Base-by-base conservation (phyloP, 2,797 vertebrate species). In the Neosilurus mollespiculum region DNA sequence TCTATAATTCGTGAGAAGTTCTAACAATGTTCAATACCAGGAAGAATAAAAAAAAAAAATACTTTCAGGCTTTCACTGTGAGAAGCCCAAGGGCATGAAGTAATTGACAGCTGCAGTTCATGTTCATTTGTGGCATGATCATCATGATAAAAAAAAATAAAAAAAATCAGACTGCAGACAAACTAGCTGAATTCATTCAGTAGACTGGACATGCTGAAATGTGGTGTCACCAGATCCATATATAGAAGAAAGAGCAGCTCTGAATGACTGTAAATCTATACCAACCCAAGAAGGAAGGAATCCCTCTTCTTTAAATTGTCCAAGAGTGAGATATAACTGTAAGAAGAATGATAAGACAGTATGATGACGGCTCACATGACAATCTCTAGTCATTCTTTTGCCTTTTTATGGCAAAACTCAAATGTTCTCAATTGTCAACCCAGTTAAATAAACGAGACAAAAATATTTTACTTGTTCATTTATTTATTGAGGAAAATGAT, bases 11-110 rank as follows among this genome's bases (percentile, higher is more conserved):
- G 7, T 4, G 56, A 59, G 56, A 61, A 78, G 56, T 56, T 34
- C 65, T 61, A 51, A 66, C 53, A 16, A n/a, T 58, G 30, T 78
- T 85, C 43, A 73, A 62, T 78, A 73, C 34, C 54, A 76, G 81
- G 16, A 64, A 62, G 16, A 16, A 2, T 11, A 43, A 43, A 43
- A 43, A 43, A 43, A 43, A 43, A 43, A 43, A 43, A 43, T 2
- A 43, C 37, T 14, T 49, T 49, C 70, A 54, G 16, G 9, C 20
- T 56, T 77, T 34, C 70, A 59, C 51, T 34, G 18, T 53, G 59
- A 75, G 22, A 78, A 49, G 9, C 2, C 20, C 7, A n/a, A 61
- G 58, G 30, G 7, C 18, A 61, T 43, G 18, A 54, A 22, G 5
- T 58, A 20, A 76, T 24, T 43, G 12, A 37, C n/a, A 24, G 18